phyloP scores from a whole-genome alignment of 2,797 vertebrate genomes.

The Microchirus variegatus region DNA sequence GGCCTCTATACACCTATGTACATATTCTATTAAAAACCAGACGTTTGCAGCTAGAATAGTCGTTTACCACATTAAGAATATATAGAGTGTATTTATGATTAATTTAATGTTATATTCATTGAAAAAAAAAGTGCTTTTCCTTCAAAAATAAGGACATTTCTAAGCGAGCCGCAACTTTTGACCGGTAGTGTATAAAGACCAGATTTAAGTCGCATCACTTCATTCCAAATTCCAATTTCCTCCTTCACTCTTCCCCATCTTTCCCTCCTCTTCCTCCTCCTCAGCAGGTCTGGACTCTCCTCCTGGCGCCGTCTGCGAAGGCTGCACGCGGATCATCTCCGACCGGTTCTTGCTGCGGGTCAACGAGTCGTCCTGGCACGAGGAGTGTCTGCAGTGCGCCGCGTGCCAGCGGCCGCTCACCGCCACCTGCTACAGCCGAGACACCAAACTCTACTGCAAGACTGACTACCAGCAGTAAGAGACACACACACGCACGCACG shows the following conservation, averaged over 20 bases:
- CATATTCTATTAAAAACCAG: no score
- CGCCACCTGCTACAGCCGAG: slow-evolving; percentile 91
- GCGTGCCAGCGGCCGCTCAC: slow-evolving; percentile 91
- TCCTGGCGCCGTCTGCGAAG: slow-evolving; percentile 68
- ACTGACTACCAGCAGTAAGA: slow-evolving; percentile 95
- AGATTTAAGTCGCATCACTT: no score
- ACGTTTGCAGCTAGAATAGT: no score
- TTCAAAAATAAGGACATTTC: no score
- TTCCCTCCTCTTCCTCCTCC: not conserved
- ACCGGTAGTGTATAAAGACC: no score
- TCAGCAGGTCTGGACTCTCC: slow-evolving; percentile 23
- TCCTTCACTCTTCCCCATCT: not conserved
- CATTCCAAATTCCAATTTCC: not conserved
- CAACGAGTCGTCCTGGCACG: slow-evolving; percentile 92
- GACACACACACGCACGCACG: no score
- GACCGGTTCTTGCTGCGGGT: slow-evolving; percentile 94
- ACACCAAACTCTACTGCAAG: slow-evolving; percentile 91
- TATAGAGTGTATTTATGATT: no score
- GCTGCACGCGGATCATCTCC: slow-evolving; percentile 90
- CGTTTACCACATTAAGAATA: no score
- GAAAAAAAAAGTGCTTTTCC: no score
- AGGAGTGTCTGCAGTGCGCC: slow-evolving; percentile 91
- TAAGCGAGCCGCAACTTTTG: no score
- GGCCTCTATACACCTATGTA: no score
- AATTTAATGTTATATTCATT: no score